Conservation (phyloP, 2,113 vertebrate species). For the Malurus cyaneus region DNA sequence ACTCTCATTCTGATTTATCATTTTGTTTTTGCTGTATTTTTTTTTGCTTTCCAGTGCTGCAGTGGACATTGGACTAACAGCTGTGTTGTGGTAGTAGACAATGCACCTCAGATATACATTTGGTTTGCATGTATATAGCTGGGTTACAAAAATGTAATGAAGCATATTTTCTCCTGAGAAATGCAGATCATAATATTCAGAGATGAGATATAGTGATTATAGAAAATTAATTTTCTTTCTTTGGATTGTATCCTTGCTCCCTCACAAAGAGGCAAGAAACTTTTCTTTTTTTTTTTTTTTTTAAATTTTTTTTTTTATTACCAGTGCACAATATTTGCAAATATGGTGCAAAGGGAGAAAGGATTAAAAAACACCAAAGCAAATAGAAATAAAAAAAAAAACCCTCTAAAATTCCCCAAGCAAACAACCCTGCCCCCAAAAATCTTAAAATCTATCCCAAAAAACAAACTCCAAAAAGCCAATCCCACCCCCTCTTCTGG, state of each 20-base stretch:
- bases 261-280: not conserved
- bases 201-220: not conserved
- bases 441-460: too few relatives aligned
- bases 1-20: not conserved
- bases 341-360: not conserved
- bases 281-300: not conserved
- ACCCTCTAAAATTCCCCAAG: not conserved
- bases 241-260: not conserved
- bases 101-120: not conserved
- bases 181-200: not conserved
- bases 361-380: not conserved
- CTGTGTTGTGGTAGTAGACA: not conserved
- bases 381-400: not conserved
- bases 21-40: not conserved
- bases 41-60: not conserved
- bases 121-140: not conserved
- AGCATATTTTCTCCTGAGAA: not conserved
- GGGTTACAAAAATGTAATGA: not conserved
- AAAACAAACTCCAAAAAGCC: accelerated
- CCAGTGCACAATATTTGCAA: not conserved
- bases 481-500: not conserved
- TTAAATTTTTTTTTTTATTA: too few relatives aligned
- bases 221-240: not conserved
- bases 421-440: accelerated
- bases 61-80: not conserved